A percentile compares a stretch with the other conserved stretches of the same genome.
Conservation (phyloP, 1,140 invertebrate genomes). For the Caenorhabditis latens region DNA sequence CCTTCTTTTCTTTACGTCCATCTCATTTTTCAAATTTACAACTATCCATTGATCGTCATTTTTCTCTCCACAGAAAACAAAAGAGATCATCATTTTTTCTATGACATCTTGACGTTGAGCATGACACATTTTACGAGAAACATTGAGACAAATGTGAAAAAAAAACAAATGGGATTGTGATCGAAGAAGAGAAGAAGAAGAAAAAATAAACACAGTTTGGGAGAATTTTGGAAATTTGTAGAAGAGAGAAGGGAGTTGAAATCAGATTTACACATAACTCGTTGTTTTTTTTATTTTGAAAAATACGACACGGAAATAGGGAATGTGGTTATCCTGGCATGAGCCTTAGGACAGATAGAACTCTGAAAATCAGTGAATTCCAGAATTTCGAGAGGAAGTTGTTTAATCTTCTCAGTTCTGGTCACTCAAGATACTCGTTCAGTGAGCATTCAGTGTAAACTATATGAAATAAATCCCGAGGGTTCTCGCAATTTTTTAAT, state of each 20-base stretch:
- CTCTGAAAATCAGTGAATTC: no score
- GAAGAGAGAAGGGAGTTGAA: background rate
- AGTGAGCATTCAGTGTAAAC: conserved; percentile 46
- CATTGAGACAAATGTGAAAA: conserved; percentile 45
- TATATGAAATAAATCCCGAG: conserved; percentile 35
- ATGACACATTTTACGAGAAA: conserved; percentile 51
- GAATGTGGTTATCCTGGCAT: no score
- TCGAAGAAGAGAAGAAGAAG: background rate
- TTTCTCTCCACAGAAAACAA: background rate
- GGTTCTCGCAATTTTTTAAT: conserved; percentile 22
- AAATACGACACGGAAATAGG: no score
- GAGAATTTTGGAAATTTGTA: background rate
- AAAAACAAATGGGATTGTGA: conserved; percentile 23
- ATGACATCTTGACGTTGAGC: conserved; percentile 31
- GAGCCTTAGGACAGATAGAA: no score
- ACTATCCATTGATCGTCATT: conserved; percentile 40
- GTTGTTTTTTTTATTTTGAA: background rate
- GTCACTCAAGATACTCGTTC: conserved; percentile 11
- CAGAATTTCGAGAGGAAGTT: background rate
- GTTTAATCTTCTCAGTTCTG: background rate
- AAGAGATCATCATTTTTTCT: conserved; percentile 26
- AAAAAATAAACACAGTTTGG: conserved; percentile 2
- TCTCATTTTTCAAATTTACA: conserved; percentile 56
- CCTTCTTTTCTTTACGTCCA: background rate
- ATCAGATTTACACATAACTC: background rate